Evolutionary conservation across 1,140 invertebrate species (phyloP).

Genomic region (Pollicipes pollicipes): DNA sequence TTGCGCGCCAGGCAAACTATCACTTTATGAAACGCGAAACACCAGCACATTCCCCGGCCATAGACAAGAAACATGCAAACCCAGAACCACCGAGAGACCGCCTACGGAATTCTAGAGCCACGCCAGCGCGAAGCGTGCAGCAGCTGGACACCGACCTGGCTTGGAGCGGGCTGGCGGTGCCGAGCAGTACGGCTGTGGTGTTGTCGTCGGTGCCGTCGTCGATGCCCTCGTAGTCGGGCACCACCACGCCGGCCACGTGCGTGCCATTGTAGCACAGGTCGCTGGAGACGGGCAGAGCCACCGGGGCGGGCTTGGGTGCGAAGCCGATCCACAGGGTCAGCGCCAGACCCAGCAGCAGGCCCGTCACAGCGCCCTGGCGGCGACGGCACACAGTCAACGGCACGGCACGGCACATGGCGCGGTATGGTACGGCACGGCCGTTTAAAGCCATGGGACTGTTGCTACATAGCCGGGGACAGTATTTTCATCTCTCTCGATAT

Average conservation of each 20-base stretch:
- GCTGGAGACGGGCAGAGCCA: constrained; percentile 36
- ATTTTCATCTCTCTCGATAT: too few species aligned
- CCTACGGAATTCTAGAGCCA: too few species aligned
- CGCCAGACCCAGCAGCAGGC: constrained; percentile 41
- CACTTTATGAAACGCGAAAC: too few species aligned
- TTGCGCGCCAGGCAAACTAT: too few species aligned
- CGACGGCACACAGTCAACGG: constrained; percentile 11
- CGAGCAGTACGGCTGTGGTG: background rate
- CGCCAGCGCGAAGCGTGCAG: too few species aligned
- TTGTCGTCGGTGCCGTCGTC: background rate
- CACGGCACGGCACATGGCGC: constrained; percentile 9
- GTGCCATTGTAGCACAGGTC: constrained; percentile 13
- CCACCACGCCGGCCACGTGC: background rate
- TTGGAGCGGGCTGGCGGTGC: background rate
- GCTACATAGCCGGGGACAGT: background rate
- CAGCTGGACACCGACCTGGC: background rate
- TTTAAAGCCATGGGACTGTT: constrained; percentile 2
- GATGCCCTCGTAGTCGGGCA: background rate
- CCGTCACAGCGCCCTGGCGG: constrained; percentile 43
- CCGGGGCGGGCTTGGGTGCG: constrained; percentile 42
- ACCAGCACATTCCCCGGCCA: too few species aligned
- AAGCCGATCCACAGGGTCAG: constrained; percentile 66
- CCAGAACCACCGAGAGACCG: too few species aligned
- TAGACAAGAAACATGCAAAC: too few species aligned
- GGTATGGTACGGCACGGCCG: constrained; percentile 7